Evolutionary conservation across 2,888 invertebrate genomes (phyloP).

Genomic region (Bellardia bayeri): DNA sequence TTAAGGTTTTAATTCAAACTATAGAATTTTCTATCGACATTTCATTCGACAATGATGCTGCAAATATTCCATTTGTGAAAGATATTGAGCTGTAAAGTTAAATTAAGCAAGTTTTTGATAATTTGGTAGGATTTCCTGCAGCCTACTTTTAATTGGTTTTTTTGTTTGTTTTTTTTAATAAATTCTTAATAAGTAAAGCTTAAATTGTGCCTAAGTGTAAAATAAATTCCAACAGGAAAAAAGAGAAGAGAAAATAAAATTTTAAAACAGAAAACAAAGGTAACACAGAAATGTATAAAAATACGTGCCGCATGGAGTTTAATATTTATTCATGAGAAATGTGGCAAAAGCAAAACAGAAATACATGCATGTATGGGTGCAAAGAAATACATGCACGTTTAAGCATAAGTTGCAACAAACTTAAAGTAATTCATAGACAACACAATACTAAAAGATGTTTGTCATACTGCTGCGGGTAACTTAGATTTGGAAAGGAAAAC

Average conservation of each 20-base stretch:
- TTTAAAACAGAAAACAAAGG: neutral
- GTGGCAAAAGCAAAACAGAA: constrained; percentile 1
- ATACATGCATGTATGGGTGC: constrained; percentile 17
- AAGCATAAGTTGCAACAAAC: constrained; percentile 56
- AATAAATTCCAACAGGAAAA: neutral
- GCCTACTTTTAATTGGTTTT: too few relatives aligned
- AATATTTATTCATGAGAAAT: constrained; percentile 47
- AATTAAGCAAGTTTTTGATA: too few relatives aligned
- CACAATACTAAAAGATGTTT: constrained; percentile 7
- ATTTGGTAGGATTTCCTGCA: too few relatives aligned
- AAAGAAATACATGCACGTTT: constrained; percentile 61
- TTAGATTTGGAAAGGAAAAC: neutral
- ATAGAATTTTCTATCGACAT: too few relatives aligned
- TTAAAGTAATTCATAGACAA: constrained; percentile 53
- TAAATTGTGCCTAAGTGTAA: neutral
- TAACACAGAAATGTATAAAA: neutral
- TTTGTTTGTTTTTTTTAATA: too few relatives aligned
- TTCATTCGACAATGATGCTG: too few relatives aligned
- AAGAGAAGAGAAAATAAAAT: neutral
- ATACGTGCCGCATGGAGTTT: constrained; percentile 47
- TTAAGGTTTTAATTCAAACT: too few relatives aligned
- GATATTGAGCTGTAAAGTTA: too few relatives aligned
- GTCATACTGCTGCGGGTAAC: neutral
- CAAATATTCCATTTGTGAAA: too few relatives aligned
- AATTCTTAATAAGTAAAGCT: constrained; percentile 47